Conservation (phyloP, 1,140 invertebrate species). For the Aphis gossypii region DNA sequence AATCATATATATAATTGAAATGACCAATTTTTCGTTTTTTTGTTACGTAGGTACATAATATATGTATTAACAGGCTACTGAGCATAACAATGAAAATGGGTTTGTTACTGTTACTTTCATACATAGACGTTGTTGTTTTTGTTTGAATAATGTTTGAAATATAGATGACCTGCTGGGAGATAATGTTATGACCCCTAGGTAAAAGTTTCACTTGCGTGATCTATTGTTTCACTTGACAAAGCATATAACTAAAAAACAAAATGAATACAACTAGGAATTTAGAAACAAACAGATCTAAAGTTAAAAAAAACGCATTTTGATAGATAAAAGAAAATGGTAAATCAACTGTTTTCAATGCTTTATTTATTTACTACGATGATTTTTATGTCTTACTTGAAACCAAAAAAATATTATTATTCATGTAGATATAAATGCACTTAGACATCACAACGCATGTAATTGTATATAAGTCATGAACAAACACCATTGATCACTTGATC, state of each 20-base stretch:
- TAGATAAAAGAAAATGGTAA: not conserved
- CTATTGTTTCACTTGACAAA: constrained; percentile 55
- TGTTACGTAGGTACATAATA: constrained; percentile 40
- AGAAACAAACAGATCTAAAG: not conserved
- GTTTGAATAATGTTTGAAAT: constrained; percentile 48
- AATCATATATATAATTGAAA: constrained; percentile 23
- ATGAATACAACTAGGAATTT: not conserved
- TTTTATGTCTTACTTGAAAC: not conserved
- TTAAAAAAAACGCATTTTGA: constrained; percentile 20
- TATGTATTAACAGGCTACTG: constrained; percentile 52
- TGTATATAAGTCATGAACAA: not conserved
- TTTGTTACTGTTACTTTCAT: constrained; percentile 57
- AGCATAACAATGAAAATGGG: constrained; percentile 55
- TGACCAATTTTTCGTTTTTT: constrained; percentile 12
- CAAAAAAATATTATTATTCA: no score
- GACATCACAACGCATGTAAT: not conserved
- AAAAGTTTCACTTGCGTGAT: constrained; percentile 54
- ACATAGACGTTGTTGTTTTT: constrained; percentile 4
- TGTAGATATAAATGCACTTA: not conserved
- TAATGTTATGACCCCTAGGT: constrained; percentile 55
- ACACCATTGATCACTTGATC: not conserved
- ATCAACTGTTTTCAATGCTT: not conserved
- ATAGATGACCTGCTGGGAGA: constrained; percentile 56
- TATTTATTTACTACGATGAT: not conserved
- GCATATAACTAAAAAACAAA: constrained; percentile 39